Percentiles rank a stretch among this genome's conserved stretches.
These are phyloP conservation scores for Nephrotoma appendiculata DNA, from an alignment of 2,888 invertebrate species.

Conservation along the genomic window DNA sequence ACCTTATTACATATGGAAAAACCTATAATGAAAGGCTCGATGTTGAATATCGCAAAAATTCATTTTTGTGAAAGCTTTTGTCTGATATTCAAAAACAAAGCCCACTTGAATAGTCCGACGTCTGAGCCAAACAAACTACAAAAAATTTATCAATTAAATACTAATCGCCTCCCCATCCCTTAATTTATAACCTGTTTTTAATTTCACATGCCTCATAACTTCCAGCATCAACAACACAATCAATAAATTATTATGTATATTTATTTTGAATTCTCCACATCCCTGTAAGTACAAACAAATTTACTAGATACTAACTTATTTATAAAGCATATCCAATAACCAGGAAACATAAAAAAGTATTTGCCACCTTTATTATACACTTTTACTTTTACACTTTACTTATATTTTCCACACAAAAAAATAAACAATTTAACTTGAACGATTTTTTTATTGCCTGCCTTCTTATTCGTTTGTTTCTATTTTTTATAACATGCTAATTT, in stretches of 20 bases:
- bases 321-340: background rate
- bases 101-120: no score
- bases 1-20: no score
- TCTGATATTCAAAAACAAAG: no score
- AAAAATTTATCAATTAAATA: no score
- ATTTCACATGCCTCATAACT: background rate
- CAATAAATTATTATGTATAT: background rate
- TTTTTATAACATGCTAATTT: background rate
- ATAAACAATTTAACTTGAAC: background rate
- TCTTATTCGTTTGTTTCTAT: background rate
- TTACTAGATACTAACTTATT: background rate
- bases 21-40: no score
- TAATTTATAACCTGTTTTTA: no score
- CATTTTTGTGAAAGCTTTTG: no score
- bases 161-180: no score
- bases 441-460: background rate
- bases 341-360: background rate
- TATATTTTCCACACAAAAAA: background rate
- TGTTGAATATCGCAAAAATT: no score
- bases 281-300: background rate
- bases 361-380: background rate
- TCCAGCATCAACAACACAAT: background rate
- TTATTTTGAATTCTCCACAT: background rate
- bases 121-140: no score
- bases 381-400: background rate